phyloP scores from a whole-genome alignment of 2,888 invertebrate species.

The Eristalis tenax region DNA sequence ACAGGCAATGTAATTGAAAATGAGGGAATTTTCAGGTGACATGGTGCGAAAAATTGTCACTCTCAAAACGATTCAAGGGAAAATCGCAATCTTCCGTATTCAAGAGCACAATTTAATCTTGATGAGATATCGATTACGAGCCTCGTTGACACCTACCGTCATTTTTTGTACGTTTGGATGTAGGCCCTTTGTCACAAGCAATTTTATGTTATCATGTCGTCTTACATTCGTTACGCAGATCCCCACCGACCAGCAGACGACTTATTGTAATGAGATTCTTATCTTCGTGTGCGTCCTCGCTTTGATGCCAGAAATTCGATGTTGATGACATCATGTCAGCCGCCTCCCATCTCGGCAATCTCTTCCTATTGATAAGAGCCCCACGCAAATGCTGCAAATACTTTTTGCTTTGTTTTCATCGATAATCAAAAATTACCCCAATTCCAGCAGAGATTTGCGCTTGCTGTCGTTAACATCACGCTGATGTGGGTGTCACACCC shows the following conservation, averaged over 20 bases:
- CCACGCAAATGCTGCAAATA: background rate
- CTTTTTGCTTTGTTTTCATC: background rate
- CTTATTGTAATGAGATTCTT: slow-evolving; percentile 18
- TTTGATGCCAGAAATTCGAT: slow-evolving; percentile 13
- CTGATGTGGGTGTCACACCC: slow-evolving; percentile 8
- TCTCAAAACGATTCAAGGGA: slow-evolving; percentile 2
- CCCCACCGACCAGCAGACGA: background rate
- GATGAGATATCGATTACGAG: slow-evolving; percentile 19
- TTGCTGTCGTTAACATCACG: slow-evolving; percentile 6
- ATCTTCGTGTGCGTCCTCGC: background rate
- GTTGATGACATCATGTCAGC: slow-evolving; percentile 35
- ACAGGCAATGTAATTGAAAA: slow-evolving; percentile 27
- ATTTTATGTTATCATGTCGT: background rate
- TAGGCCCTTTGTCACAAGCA: background rate
- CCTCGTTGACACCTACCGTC: background rate
- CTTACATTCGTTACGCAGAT: background rate
- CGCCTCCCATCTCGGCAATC: background rate
- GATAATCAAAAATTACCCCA: background rate
- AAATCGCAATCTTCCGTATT: background rate
- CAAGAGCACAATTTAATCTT: slow-evolving; percentile 3
- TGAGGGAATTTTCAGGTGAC: slow-evolving; percentile 3
- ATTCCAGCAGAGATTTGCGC: slow-evolving; percentile 3
- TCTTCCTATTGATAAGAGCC: slow-evolving; percentile 1
- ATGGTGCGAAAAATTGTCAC: slow-evolving; percentile 18
- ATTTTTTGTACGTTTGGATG: background rate